Conservation (phyloP, 2,888 invertebrate genomes). For the Netelia melanura region DNA sequence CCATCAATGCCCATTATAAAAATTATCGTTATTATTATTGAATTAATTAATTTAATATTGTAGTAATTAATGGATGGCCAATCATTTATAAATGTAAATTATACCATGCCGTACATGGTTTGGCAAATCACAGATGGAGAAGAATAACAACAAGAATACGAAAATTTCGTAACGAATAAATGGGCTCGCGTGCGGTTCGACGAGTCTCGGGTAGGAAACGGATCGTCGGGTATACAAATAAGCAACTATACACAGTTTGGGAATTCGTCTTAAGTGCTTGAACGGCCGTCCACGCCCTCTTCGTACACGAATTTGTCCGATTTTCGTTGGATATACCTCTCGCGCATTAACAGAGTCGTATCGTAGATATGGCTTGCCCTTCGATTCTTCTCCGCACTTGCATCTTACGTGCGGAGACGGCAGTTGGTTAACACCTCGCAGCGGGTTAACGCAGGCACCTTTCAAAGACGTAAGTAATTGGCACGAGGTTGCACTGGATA, state of each 20-base stretch:
- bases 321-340: neutral
- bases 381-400: constrained; percentile 5
- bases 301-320: neutral
- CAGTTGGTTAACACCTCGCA: constrained; percentile 22
- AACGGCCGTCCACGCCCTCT: constrained; percentile 1
- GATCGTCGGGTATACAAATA: constrained; percentile 6
- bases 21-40: neutral
- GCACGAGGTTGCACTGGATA: neutral
- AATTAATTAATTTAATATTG: neutral
- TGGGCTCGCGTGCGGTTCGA: constrained; percentile 20
- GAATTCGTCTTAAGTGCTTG: constrained; percentile 4
- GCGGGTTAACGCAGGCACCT: neutral
- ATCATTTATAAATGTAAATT: neutral
- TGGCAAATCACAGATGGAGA: neutral
- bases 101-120: neutral
- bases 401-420: neutral
- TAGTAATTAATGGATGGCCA: neutral
- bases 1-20: neutral
- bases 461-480: constrained; percentile 22
- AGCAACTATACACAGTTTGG: neutral
- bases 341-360: constrained; percentile 15
- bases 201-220: constrained; percentile 6
- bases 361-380: neutral
- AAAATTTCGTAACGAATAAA: constrained; percentile 32
- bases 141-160: neutral